Conservation (phyloP, 2,113 vertebrate genomes). For the Prolemur simus region DNA sequence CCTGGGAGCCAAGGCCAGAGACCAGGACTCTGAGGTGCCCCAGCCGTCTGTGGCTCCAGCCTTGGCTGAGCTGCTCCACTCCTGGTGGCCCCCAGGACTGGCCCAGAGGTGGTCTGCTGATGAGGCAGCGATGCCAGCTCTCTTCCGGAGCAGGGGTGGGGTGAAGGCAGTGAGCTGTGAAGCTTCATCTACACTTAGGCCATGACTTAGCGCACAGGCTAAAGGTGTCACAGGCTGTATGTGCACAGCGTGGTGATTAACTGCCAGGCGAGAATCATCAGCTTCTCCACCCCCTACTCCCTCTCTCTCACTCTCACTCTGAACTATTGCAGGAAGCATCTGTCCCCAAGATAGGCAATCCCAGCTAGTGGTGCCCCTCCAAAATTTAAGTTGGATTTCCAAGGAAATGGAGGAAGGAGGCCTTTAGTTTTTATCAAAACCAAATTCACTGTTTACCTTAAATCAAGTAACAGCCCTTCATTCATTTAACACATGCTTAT, state of each 20-base stretch:
- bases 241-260: neutral
- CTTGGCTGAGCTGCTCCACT: neutral
- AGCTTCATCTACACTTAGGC: constrained; percentile 3
- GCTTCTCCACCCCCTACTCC: neutral
- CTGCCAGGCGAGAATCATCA: neutral
- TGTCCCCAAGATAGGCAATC: neutral
- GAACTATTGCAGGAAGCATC: neutral
- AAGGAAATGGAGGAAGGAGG: neutral
- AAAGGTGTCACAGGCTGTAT: neutral
- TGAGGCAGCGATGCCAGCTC: neutral
- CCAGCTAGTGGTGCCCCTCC: neutral
- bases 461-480: neutral
- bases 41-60: neutral
- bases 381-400: neutral
- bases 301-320: neutral
- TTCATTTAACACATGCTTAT: neutral
- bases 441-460: neutral
- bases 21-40: neutral
- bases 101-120: neutral
- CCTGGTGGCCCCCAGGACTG: neutral
- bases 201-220: neutral
- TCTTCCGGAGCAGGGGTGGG: neutral
- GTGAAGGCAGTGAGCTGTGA: neutral
- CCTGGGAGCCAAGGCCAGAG: neutral
- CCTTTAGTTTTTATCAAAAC: constrained; percentile 2